These are phyloP conservation scores for Polypedilum pembai DNA, from an alignment of 1,140 invertebrate species.

Conservation along the genomic window DNA sequence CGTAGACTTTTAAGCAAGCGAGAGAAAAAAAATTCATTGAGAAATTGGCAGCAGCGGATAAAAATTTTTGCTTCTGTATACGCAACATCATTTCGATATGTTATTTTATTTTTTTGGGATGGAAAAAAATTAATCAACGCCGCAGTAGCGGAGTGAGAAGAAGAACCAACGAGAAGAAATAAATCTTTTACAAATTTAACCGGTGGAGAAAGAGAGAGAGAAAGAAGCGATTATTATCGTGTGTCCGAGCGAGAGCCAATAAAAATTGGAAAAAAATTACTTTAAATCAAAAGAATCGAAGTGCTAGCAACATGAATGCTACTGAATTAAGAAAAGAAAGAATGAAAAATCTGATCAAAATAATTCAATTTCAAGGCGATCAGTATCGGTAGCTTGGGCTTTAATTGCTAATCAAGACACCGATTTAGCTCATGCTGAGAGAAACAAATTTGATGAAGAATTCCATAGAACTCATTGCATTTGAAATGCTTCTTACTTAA, in stretches of 20 bases:
- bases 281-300: background rate
- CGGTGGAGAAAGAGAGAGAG: conserved; percentile 2
- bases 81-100: background rate
- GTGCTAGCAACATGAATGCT: background rate
- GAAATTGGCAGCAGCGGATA: background rate
- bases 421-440: background rate
- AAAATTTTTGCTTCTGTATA: background rate
- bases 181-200: conserved; percentile 7
- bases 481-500: background rate
- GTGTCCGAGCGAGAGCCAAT: background rate
- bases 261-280: background rate
- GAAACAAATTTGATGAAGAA: background rate
- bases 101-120: too few species aligned
- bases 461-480: background rate
- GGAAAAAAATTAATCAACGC: background rate
- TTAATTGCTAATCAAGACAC: conserved; percentile 24
- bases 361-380: conserved; percentile 21
- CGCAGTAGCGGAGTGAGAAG: too few species aligned
- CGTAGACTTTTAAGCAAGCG: background rate
- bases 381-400: background rate
- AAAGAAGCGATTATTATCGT: background rate
- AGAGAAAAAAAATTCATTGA: background rate
- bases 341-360: background rate
- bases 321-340: conserved; percentile 12
- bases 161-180: too few species aligned